These are phyloP conservation scores for Drosophila fulvimacula DNA, from an alignment of 2,888 invertebrate genomes.

Conservation along the genomic window DNA sequence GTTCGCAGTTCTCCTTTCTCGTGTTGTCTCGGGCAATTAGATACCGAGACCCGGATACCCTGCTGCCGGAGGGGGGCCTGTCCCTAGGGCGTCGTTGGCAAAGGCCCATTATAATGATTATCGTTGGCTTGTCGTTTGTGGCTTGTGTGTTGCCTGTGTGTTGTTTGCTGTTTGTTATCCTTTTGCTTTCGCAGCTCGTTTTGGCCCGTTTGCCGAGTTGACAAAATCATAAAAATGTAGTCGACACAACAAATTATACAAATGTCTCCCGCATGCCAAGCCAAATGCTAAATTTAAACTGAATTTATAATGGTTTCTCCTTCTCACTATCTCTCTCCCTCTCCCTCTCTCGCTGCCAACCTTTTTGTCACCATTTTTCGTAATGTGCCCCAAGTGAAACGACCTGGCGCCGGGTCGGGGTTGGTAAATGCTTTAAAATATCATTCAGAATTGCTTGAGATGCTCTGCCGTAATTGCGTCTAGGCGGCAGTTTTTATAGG, in stretches of 20 bases:
- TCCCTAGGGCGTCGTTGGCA: constrained; percentile 73
- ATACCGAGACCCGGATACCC: constrained; percentile 35
- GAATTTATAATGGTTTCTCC: constrained; percentile 56
- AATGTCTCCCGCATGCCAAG: constrained; percentile 65
- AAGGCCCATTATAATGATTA: constrained; percentile 75
- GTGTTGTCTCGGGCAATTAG: constrained; percentile 63
- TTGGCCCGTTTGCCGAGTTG: constrained; percentile 64
- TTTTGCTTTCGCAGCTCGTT: constrained; percentile 75
- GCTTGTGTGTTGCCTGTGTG: constrained; percentile 29
- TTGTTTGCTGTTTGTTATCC: constrained; percentile 46
- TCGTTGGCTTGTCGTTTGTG: constrained; percentile 75
- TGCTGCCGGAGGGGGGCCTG: constrained; percentile 3
- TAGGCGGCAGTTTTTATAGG: constrained; percentile 30
- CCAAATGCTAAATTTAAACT: constrained; percentile 48
- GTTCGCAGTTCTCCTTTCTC: neutral
- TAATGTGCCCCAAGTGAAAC: constrained; percentile 67
- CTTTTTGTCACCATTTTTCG: constrained; percentile 58
- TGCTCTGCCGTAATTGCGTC: constrained; percentile 35
- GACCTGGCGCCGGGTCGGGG: neutral
- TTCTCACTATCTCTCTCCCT: constrained; percentile 3
- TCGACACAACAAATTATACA: constrained; percentile 77
- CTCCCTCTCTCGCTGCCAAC: constrained; percentile 8
- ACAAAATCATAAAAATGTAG: constrained; percentile 78
- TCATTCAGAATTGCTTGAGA: constrained; percentile 26
- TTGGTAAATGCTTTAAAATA: constrained; percentile 36